Conservation (phyloP, 1,140 invertebrate genomes). For the Calephelis virginiensis region DNA sequence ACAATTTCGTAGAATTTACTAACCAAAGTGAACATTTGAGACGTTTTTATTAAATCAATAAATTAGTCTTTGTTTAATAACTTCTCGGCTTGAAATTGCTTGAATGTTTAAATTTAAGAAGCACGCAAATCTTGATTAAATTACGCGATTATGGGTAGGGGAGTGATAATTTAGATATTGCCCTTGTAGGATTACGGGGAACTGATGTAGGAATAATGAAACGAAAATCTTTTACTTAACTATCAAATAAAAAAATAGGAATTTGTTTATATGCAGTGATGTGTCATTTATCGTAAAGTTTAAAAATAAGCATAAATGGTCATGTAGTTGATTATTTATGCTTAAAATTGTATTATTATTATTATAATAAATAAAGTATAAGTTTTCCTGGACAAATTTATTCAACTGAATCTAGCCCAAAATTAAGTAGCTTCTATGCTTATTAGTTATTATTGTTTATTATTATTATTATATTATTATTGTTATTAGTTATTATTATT, state of each 20-base stretch:
- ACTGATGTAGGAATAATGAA: not conserved
- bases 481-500: too few relatives aligned
- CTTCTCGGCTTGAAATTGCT: conserved; percentile 40
- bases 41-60: not conserved
- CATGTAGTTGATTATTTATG: too few relatives aligned
- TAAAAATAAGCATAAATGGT: too few relatives aligned
- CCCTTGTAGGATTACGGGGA: not conserved
- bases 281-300: too few relatives aligned
- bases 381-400: too few relatives aligned
- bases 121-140: conserved; percentile 61
- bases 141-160: conserved; percentile 61
- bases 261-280: not conserved
- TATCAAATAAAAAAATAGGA: not conserved
- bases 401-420: too few relatives aligned
- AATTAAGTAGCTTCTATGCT: too few relatives aligned
- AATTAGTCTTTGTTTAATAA: conserved; percentile 25
- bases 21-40: not conserved
- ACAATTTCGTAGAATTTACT: not conserved
- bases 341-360: too few relatives aligned
- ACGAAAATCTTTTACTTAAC: not conserved
- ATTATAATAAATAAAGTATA: too few relatives aligned
- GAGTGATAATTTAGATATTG: conserved; percentile 67
- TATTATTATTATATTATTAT: too few relatives aligned
- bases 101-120: conserved; percentile 38
- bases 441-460: too few relatives aligned